Evolutionary conservation across 1,140 invertebrate genomes (phyloP).

Genomic region (Polyergus mexicanus): DNA sequence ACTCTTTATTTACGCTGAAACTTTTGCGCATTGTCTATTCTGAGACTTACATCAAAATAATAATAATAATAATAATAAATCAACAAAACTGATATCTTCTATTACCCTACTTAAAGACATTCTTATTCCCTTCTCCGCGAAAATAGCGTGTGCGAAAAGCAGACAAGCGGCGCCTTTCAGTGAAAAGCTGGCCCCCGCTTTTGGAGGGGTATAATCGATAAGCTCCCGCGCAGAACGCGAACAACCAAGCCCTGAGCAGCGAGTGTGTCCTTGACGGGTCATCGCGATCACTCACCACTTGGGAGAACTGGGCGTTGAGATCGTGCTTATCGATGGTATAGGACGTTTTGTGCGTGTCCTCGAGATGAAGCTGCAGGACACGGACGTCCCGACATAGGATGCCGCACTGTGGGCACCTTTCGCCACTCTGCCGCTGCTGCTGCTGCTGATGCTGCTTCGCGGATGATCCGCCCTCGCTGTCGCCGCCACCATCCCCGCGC

Average conservation of each 20-base stretch:
- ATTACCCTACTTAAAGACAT: conserved; percentile 1
- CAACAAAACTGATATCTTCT: not conserved
- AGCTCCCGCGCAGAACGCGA: conserved; percentile 29
- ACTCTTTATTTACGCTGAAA: not conserved
- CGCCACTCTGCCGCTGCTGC: conserved; percentile 72
- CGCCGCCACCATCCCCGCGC: conserved; percentile 54
- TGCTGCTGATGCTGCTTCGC: conserved; percentile 47
- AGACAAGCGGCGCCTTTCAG: conserved; percentile 25
- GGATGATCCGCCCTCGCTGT: conserved; percentile 68
- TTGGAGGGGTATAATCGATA: conserved; percentile 53
- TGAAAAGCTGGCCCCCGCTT: conserved; percentile 33
- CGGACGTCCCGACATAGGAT: conserved; percentile 84
- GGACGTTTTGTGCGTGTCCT: conserved; percentile 84
- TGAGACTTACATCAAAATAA: not conserved
- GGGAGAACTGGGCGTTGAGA: conserved; percentile 85
- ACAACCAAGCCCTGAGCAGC: not conserved
- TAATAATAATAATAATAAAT: not conserved
- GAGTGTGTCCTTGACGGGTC: conserved; percentile 70
- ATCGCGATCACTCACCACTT: conserved; percentile 83
- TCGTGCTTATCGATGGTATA: conserved; percentile 84
- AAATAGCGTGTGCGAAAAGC: conserved; percentile 43
- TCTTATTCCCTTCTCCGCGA: not conserved
- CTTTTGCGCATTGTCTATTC: not conserved
- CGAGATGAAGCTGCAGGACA: conserved; percentile 84
- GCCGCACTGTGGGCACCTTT: conserved; percentile 84